Conservation (phyloP, 2,888 invertebrate genomes). For the Cephalotes varians region DNA sequence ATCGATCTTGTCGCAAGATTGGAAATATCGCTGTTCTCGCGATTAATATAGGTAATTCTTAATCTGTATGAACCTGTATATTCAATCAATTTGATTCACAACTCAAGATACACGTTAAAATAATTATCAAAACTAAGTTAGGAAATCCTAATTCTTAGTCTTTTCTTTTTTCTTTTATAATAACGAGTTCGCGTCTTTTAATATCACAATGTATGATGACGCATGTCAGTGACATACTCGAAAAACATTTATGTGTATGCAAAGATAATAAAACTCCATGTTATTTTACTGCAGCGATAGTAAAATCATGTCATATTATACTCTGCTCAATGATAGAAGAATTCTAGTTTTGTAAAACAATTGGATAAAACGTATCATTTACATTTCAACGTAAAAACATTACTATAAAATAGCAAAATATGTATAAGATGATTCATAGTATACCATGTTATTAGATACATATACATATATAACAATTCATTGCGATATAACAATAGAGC, state of each 20-base stretch:
- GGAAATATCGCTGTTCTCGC: conserved; percentile 14
- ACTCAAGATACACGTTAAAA: conserved; percentile 16
- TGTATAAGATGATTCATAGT: conserved; percentile 8
- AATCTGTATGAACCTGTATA: background rate
- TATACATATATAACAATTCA: conserved; percentile 11
- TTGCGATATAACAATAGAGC: background rate
- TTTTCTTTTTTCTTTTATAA: background rate
- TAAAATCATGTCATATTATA: background rate
- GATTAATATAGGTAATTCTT: conserved; percentile 14
- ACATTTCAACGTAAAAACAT: conserved; percentile 7
- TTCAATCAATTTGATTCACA: conserved; percentile 8
- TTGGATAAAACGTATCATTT: background rate
- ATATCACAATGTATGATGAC: background rate
- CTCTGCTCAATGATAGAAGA: background rate
- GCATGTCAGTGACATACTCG: background rate
- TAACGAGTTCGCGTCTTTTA: background rate
- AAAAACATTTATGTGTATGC: background rate
- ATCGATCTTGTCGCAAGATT: background rate
- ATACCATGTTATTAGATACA: background rate
- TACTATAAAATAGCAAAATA: conserved; percentile 36
- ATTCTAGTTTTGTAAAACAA: background rate
- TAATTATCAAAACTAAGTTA: conserved; percentile 17
- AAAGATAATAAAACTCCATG: conserved; percentile 21
- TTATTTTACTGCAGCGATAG: conserved; percentile 8
- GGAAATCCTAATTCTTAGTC: background rate